A percentile compares a stretch with the other conserved stretches of the same genome.
These are phyloP conservation scores for Anthopleura xanthogrammica DNA, from an alignment of 92 coral and sea anemone species.

Conservation along the genomic window DNA sequence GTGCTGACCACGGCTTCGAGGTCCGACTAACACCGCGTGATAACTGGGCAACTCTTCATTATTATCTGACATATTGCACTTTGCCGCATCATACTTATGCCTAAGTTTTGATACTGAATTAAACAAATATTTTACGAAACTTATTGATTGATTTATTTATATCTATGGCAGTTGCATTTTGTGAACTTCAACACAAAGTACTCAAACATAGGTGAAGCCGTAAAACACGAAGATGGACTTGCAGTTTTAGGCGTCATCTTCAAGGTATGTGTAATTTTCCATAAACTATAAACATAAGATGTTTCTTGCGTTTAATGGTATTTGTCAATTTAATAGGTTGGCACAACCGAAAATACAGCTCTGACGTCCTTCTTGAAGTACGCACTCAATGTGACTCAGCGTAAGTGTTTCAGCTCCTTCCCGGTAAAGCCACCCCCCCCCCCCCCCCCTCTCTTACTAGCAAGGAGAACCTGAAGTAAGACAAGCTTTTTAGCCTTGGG, in stretches of 20 bases:
- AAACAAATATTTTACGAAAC: no score
- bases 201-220: constrained; percentile 45
- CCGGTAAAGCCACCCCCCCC: neutral
- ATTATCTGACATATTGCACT: no score
- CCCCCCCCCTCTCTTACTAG: no score
- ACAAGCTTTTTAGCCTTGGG: no score
- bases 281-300: neutral
- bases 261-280: neutral
- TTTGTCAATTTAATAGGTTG: constrained; percentile 26
- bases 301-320: neutral
- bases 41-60: no score
- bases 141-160: neutral
- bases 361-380: constrained; percentile 38
- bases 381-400: constrained; percentile 25
- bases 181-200: constrained; percentile 78
- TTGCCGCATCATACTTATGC: no score
- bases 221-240: constrained; percentile 60
- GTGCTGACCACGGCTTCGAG: no score
- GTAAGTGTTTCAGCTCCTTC: neutral
- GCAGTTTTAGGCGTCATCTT: constrained; percentile 72
- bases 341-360: constrained; percentile 29
- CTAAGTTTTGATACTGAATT: neutral
- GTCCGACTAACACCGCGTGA: no score
- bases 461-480: no score
- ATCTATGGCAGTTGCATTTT: constrained; percentile 59